Conservation (phyloP, 2,888 invertebrate species). For the Hermaeophaga mercurialis region DNA sequence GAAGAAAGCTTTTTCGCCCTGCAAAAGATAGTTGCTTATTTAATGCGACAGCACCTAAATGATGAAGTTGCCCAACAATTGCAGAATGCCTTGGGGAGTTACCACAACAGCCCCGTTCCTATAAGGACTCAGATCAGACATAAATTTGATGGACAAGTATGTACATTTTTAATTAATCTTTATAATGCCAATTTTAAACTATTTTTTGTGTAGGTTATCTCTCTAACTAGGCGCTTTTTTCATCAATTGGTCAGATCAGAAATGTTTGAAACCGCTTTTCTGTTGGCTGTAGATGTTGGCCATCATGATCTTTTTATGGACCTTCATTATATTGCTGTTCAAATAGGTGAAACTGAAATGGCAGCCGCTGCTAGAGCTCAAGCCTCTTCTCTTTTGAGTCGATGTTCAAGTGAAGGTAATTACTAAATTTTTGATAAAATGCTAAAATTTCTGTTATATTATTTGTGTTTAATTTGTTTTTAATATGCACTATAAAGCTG, state of each 20-base stretch:
- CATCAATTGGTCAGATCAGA: slow-evolving; percentile 80
- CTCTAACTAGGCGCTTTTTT: slow-evolving; percentile 85
- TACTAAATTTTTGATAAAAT: background rate
- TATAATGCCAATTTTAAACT: slow-evolving; percentile 1
- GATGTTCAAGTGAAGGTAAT: slow-evolving; percentile 55
- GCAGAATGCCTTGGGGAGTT: slow-evolving; percentile 81
- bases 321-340: slow-evolving; percentile 74
- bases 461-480: no score
- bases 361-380: slow-evolving; percentile 73
- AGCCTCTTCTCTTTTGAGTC: slow-evolving; percentile 60
- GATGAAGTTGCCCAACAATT: slow-evolving; percentile 68
- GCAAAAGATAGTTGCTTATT: slow-evolving; percentile 72
- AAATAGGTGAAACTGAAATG: slow-evolving; percentile 65
- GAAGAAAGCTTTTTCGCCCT: slow-evolving; percentile 75
- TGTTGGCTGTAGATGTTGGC: slow-evolving; percentile 82
- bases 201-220: slow-evolving; percentile 65
- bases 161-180: background rate
- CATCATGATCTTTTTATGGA: slow-evolving; percentile 89
- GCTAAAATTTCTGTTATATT: no score
- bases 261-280: slow-evolving; percentile 80
- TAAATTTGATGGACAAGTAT: slow-evolving; percentile 69
- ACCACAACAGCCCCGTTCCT: slow-evolving; percentile 71
- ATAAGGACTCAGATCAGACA: slow-evolving; percentile 71
- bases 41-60: slow-evolving; percentile 65
- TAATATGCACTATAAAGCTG: no score